Conservation (phyloP, 1,140 invertebrate species). For the Drosophila ogumai region DNA sequence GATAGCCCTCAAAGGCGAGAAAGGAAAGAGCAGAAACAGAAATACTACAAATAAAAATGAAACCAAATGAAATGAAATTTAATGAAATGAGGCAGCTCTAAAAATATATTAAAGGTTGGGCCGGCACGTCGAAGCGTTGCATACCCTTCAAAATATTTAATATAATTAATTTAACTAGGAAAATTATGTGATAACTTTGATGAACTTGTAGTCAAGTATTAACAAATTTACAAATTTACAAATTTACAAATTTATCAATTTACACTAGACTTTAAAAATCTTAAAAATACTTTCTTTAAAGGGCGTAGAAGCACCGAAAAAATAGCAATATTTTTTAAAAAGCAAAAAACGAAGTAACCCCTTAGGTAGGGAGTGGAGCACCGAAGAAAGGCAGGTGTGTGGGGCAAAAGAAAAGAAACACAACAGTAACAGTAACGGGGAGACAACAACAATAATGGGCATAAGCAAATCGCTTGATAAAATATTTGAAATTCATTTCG, state of each 20-base stretch:
- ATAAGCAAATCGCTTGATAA: slow-evolving; percentile 61
- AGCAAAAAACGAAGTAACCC: slow-evolving; percentile 11
- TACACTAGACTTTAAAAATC: too few relatives aligned
- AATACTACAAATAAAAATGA: slow-evolving; percentile 7
- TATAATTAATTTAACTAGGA: too few relatives aligned
- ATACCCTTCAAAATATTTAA: not conserved
- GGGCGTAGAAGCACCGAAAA: too few relatives aligned
- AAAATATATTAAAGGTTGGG: not conserved
- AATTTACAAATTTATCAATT: too few relatives aligned
- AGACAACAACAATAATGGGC: slow-evolving; percentile 19
- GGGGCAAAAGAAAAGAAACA: slow-evolving; percentile 1
- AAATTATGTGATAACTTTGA: too few relatives aligned
- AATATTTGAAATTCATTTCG: slow-evolving; percentile 79
- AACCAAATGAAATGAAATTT: slow-evolving; percentile 22
- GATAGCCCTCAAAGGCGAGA: slow-evolving; percentile 39
- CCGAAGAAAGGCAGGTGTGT: not conserved
- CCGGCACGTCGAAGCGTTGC: not conserved
- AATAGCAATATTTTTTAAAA: too few relatives aligned
- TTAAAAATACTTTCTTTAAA: too few relatives aligned
- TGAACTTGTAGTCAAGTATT: too few relatives aligned
- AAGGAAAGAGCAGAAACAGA: slow-evolving; percentile 2
- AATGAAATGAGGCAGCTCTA: slow-evolving; percentile 31
- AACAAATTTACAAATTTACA: too few relatives aligned
- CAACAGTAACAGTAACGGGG: slow-evolving; percentile 27
- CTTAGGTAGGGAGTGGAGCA: slow-evolving; percentile 3